Evolutionary conservation across 1,140 invertebrate genomes (phyloP).

Genomic region (Apocrypta bakeri): DNA sequence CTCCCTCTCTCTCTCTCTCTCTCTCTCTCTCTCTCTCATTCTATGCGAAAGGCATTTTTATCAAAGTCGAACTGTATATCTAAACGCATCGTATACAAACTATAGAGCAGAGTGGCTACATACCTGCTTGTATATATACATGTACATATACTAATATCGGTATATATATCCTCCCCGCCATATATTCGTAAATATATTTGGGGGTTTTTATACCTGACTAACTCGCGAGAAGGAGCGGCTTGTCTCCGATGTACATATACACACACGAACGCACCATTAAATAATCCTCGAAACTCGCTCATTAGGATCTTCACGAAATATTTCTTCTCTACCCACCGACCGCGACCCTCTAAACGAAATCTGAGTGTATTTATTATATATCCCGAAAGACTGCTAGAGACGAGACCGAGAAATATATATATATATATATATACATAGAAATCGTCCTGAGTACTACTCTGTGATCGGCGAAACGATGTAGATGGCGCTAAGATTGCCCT

Average conservation of each 20-base stretch:
- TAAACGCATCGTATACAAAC: background rate
- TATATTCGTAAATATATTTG: background rate
- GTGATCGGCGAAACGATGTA: background rate
- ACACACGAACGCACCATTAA: slow-evolving; percentile 65
- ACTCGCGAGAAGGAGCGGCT: slow-evolving; percentile 37
- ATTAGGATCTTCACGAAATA: slow-evolving; percentile 70
- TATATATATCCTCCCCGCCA: background rate
- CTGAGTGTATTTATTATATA: too few species aligned
- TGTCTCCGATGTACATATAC: slow-evolving; percentile 29
- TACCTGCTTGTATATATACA: slow-evolving; percentile 37
- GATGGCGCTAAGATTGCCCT: background rate
- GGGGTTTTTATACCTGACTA: slow-evolving; percentile 62
- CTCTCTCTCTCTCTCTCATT: background rate
- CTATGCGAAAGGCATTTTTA: slow-evolving; percentile 40
- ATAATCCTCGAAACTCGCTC: slow-evolving; percentile 66
- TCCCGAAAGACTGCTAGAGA: background rate
- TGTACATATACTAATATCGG: background rate
- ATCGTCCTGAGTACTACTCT: background rate
- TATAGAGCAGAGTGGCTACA: slow-evolving; percentile 38
- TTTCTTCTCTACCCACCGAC: slow-evolving; percentile 50
- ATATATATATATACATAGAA: too few species aligned
- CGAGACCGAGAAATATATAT: too few species aligned
- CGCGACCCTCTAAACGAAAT: too few species aligned
- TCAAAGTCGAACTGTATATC: slow-evolving; percentile 42
- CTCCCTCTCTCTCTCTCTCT: background rate